These are phyloP conservation scores for Notarius quadriscutis DNA, from an alignment of 2,113 vertebrate genomes.

Conservation along the genomic window DNA sequence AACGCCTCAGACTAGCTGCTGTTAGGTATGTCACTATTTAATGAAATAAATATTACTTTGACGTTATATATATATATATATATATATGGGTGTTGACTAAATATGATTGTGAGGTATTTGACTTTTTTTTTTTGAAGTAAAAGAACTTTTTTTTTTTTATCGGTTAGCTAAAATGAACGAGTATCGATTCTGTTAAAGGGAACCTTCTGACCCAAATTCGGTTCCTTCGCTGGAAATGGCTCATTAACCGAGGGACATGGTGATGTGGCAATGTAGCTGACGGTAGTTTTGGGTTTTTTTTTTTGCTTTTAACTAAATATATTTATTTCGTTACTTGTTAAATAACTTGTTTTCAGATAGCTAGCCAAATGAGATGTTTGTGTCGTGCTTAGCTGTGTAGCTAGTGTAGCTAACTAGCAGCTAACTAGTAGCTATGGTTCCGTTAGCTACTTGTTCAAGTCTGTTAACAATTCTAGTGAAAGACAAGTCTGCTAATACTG, in stretches of 20 bases:
- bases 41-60: not conserved
- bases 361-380: not conserved
- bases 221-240: not conserved
- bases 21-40: conserved; percentile 15
- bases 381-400: not conserved
- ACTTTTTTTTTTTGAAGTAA: not conserved
- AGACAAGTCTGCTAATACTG: not conserved
- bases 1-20: not conserved
- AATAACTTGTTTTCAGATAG: not conserved
- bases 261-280: not conserved
- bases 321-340: not conserved
- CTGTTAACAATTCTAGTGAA: too few species aligned
- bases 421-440: not conserved
- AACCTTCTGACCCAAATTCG: not conserved
- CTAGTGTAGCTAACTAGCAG: not conserved
- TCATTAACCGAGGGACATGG: not conserved
- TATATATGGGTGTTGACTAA: too few species aligned
- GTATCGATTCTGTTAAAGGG: not conserved
- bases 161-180: not conserved
- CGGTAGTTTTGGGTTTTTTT: too few species aligned
- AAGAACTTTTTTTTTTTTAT: not conserved
- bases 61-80: not conserved
- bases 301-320: not conserved
- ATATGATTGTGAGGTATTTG: not conserved
- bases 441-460: not conserved